A percentile compares a stretch with the other conserved stretches of the same genome.
Evolutionary conservation across 2,797 vertebrate genomes (phyloP).

Genomic region (Enteromius mattozi): DNA sequence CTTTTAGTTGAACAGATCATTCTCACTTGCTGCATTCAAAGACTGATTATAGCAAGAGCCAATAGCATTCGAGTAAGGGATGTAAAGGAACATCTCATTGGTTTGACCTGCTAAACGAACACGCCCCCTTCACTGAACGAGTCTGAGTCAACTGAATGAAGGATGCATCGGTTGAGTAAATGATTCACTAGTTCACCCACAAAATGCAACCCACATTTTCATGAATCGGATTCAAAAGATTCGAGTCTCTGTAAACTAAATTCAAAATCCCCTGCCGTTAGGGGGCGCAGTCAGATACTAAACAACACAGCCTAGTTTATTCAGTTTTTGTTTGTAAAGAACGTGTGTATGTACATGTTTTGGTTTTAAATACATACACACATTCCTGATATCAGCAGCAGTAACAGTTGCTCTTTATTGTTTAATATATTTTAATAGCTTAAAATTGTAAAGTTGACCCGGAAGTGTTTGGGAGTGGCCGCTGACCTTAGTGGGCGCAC

Average conservation of each 20-base stretch:
- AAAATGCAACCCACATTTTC: not conserved
- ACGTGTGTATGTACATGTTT: not conserved
- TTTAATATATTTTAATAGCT: not conserved
- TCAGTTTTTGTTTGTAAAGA: not conserved
- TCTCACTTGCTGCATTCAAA: not conserved
- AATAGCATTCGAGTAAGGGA: not conserved
- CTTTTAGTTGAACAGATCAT: not conserved
- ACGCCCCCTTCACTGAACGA: not conserved
- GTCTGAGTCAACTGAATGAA: not conserved
- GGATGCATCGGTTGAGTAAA: not conserved
- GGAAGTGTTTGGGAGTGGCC: constrained; percentile 44
- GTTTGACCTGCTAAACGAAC: not conserved
- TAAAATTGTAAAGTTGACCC: constrained; percentile 29
- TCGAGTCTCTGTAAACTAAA: not conserved
- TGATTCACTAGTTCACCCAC: not conserved
- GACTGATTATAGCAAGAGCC: not conserved
- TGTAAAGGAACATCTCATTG: not conserved
- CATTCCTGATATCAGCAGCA: too few species aligned
- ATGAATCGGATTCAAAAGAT: not conserved
- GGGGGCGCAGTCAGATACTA: constrained; percentile 1
- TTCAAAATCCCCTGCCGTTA: not conserved
- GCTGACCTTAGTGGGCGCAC: constrained; percentile 24
- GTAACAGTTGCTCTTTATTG: not conserved
- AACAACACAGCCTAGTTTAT: not conserved
- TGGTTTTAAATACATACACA: not conserved